Conservation (phyloP, 2,113 vertebrate genomes). For the Brachypodius melanocephalos region DNA sequence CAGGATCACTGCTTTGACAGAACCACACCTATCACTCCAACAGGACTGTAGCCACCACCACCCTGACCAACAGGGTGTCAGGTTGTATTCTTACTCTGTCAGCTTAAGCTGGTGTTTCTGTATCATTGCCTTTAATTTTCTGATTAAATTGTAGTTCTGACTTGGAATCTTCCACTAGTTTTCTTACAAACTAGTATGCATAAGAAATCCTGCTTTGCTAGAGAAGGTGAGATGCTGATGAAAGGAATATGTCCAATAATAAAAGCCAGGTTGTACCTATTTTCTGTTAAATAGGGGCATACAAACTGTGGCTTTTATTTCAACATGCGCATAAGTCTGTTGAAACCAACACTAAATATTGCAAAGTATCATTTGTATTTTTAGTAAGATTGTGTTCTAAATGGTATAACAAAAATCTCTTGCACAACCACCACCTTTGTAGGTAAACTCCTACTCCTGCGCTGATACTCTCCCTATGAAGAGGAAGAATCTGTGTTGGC, state of each 20-base stretch:
- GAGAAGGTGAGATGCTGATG: not conserved
- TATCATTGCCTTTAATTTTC: not conserved
- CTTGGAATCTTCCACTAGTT: not conserved
- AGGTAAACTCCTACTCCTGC: slow-evolving; percentile 9
- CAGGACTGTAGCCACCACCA: not conserved
- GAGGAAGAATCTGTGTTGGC: not conserved
- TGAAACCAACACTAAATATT: not conserved
- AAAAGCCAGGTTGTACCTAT: not conserved
- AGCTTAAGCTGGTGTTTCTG: not conserved
- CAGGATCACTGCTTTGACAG: not conserved
- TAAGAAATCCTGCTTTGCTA: not conserved
- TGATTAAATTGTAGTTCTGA: not conserved
- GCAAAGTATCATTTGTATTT: not conserved
- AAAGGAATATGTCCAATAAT: not conserved
- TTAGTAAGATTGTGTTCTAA: not conserved
- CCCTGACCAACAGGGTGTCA: not conserved
- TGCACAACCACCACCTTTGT: not conserved
- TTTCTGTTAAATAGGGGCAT: not conserved
- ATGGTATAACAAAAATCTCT: not conserved
- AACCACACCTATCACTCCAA: not conserved
- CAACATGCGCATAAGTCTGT: not conserved
- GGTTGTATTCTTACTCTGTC: not conserved
- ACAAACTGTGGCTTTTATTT: not conserved
- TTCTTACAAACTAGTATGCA: not conserved
- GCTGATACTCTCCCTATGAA: not conserved